Base-by-base conservation (phyloP, 2,113 vertebrate species). In the Xiphias gladius region DNA sequence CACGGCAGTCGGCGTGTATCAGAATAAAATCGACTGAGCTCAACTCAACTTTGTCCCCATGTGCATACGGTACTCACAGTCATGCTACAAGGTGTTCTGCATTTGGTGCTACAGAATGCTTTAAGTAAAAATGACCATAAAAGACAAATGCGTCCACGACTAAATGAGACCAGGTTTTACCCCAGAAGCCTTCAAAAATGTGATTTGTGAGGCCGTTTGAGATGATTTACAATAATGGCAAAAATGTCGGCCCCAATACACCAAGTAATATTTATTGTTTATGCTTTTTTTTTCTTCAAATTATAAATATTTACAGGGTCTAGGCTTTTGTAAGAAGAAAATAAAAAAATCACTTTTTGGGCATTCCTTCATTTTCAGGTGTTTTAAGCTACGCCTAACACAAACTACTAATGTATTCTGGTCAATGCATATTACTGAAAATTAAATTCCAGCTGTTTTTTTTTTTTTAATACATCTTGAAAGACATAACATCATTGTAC, bases 1-100 rank as follows among this genome's bases (percentile, higher is more conserved):
- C 72, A 83, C 87, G 82, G 83, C 86, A 86, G 87, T 79, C 73
- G 32, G 69, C 48, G 70, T 64, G 69, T 69, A 46, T 75, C 54
- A 63, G 28, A 62, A 24, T 30, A 72, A 72, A 73, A 43, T 35
- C 7, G 12, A 59, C 70, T 46, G n/a, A 58, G 24, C 76, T 52
- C 57, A 66, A 73, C 35, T n/a, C 2, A 30, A 59, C 71, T n/a
- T 70, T 72, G 57, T 58, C 72, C 68, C 77, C 69, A 24, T 80
- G 73, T 90, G 86, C 76, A 76, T 80, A 79, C 82, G 84, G 73
- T 80, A 86, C 86, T 84, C 76, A 86, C 73, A 89, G 69, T 90
- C 90, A 94, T 91, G 90, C 93, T 90, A 90, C 62, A 80, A 68
- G 48, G 80, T 89, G 82, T 78, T 63, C 57, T 72, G 77, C 76